Evolutionary conservation across 2,888 invertebrate genomes (phyloP).

Genomic region (Lycaena phlaeas): DNA sequence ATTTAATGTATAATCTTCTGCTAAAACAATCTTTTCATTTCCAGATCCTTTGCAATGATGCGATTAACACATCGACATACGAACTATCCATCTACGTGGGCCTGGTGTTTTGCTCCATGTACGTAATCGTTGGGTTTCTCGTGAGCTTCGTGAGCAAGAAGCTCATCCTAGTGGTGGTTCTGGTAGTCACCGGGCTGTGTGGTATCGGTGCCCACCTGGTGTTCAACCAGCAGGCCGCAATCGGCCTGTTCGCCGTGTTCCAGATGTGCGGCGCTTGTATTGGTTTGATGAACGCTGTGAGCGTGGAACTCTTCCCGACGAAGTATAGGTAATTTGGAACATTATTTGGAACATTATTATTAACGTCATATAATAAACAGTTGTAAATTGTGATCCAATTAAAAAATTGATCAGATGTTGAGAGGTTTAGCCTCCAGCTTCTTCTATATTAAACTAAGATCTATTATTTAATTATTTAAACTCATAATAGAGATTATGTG

Average conservation of each 20-base stretch:
- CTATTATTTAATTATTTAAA: too few relatives aligned
- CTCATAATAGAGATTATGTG: too few relatives aligned
- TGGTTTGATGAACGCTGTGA: constrained; percentile 70
- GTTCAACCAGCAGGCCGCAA: constrained; percentile 67
- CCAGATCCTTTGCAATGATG: constrained; percentile 56
- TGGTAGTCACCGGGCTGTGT: constrained; percentile 67
- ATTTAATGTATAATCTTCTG: too few relatives aligned
- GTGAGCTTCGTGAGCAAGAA: constrained; percentile 70
- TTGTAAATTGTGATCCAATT: too few relatives aligned
- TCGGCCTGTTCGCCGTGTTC: constrained; percentile 71
- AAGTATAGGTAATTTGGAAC: constrained; percentile 52
- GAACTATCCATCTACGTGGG: constrained; percentile 79
- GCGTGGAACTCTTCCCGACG: constrained; percentile 75
- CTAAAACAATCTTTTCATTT: neutral
- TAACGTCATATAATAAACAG: too few relatives aligned
- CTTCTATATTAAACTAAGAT: too few relatives aligned
- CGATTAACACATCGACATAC: constrained; percentile 75
- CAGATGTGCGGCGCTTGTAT: constrained; percentile 73
- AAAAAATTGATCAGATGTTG: too few relatives aligned
- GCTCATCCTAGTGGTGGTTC: constrained; percentile 57
- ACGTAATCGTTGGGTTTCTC: constrained; percentile 75
- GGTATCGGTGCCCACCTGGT: constrained; percentile 75
- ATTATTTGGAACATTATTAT: too few relatives aligned
- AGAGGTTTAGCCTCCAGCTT: too few relatives aligned
- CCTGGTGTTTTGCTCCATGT: constrained; percentile 75